phyloP scores from a whole-genome alignment of 2,797 vertebrate species.

The Stomatorhinus walkeri region DNA sequence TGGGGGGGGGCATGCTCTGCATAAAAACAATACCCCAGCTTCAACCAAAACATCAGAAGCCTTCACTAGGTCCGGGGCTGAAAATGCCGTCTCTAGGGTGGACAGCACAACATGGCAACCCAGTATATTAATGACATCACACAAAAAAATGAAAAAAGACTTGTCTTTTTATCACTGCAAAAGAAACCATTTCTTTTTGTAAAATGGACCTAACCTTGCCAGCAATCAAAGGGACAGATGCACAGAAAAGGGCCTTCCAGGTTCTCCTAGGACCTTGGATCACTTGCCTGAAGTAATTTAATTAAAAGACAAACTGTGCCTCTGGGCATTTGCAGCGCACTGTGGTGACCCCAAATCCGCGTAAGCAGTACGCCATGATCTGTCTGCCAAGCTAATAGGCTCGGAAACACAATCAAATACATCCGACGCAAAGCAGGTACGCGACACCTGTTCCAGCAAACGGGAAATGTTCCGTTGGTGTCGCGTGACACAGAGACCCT shows the following conservation, averaged over 20 bases:
- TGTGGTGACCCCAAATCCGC: background rate
- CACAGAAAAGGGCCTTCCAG: background rate
- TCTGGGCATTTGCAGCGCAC: background rate
- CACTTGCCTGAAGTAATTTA: constrained; percentile 8
- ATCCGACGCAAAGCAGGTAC: background rate
- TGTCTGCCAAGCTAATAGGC: background rate
- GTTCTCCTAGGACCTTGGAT: background rate
- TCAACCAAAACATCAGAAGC: background rate
- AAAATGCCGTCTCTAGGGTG: background rate
- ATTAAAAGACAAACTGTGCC: background rate
- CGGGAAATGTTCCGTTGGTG: background rate
- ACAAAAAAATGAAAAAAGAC: background rate
- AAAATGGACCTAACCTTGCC: background rate
- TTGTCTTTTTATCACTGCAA: background rate
- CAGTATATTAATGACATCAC: background rate
- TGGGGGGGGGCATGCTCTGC: background rate
- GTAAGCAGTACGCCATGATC: background rate
- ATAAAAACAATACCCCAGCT: background rate
- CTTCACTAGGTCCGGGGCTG: background rate
- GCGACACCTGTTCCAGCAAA: background rate
- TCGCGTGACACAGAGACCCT: background rate
- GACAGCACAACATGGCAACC: background rate
- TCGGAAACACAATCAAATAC: background rate
- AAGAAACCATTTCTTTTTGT: background rate
- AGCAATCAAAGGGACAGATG: background rate